A percentile compares a stretch with the other conserved stretches of the same genome.
Conservation (phyloP, 2,888 invertebrate species). For the Hemicrepidius hirtus region DNA sequence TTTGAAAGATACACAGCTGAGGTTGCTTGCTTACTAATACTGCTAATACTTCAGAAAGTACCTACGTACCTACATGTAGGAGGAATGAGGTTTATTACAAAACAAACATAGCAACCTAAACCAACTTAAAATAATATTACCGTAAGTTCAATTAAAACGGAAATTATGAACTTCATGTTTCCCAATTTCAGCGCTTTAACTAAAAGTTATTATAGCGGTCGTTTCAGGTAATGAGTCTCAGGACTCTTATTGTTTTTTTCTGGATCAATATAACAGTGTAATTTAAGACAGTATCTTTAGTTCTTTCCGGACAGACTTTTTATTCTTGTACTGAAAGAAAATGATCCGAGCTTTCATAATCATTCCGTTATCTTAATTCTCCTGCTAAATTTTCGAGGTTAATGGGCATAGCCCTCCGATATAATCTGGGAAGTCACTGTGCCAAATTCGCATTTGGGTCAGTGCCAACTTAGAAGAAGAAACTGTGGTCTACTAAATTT, state of each 20-base stretch:
- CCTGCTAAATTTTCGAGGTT: constrained; percentile 45
- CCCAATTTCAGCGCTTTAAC: neutral
- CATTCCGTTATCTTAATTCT: constrained; percentile 47
- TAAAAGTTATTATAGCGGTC: neutral
- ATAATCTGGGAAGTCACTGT: constrained; percentile 34
- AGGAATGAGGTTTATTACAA: neutral
- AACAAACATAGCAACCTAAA: neutral
- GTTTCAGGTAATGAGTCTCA: constrained; percentile 1
- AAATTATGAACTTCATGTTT: neutral
- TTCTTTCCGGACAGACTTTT: constrained; percentile 24
- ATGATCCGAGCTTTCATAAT: constrained; percentile 40
- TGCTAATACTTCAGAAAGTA: neutral
- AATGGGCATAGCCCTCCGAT: constrained; percentile 42
- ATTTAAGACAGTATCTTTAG: constrained; percentile 3
- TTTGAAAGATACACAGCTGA: neutral
- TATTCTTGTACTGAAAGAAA: constrained; percentile 24
- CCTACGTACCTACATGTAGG: neutral
- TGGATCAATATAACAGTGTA: constrained; percentile 11
- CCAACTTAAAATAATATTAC: neutral
- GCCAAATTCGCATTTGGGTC: constrained; percentile 45
- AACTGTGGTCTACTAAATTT: constrained; percentile 40
- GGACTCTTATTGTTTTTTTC: neutral
- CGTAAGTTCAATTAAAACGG: too few species aligned
- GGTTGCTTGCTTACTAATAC: neutral
- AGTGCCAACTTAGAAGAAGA: constrained; percentile 44